Conservation (phyloP, 2,888 invertebrate genomes). For the Pandemis cinnamomeana region DNA sequence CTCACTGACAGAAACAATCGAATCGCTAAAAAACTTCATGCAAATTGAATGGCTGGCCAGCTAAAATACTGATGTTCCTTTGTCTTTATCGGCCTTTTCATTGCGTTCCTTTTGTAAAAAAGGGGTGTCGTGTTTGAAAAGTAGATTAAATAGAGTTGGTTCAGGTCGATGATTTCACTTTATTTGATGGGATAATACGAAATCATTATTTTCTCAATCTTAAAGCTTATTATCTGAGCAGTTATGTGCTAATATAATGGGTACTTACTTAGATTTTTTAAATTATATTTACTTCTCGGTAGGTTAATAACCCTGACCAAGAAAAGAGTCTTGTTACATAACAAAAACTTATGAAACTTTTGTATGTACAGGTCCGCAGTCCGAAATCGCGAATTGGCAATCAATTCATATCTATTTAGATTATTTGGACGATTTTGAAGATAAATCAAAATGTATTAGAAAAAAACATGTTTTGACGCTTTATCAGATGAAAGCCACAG, state of each 20-base stretch:
- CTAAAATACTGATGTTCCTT: background rate
- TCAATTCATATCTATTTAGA: background rate
- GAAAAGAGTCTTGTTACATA: background rate
- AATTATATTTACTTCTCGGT: background rate
- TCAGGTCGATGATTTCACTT: background rate
- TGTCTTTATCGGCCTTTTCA: background rate
- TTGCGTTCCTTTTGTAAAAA: background rate
- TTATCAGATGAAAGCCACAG: background rate
- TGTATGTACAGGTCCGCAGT: background rate
- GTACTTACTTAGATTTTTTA: background rate
- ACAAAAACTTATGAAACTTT: background rate
- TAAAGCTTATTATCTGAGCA: background rate
- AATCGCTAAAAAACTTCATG: background rate
- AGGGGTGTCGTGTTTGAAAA: background rate
- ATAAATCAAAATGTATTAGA: background rate
- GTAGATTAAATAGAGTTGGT: background rate
- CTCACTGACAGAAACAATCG: conserved; percentile 16
- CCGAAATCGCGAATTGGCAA: background rate
- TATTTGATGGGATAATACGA: background rate
- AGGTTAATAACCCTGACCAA: background rate
- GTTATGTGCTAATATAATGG: too few relatives aligned
- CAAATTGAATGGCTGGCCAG: background rate
- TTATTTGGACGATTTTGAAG: background rate
- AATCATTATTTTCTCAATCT: background rate
- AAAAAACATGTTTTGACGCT: background rate